These are phyloP conservation scores for Aricia agestis DNA, from an alignment of 1,140 invertebrate species.

Conservation along the genomic window DNA sequence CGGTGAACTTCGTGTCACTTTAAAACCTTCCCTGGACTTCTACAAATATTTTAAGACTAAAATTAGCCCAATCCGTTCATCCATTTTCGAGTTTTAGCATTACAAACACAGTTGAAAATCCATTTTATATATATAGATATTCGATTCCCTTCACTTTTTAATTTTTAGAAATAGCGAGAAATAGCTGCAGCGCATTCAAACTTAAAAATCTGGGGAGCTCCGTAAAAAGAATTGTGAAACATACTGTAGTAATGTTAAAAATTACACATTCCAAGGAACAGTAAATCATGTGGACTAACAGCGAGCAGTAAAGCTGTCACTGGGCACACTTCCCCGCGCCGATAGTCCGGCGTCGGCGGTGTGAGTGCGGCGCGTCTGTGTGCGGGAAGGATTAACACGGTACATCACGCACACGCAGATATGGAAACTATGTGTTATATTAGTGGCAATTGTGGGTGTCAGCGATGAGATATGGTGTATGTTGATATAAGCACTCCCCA, in stretches of 20 bases:
- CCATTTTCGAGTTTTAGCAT: too few species aligned
- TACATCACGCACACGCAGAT: not conserved
- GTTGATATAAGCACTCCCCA: conserved; percentile 3
- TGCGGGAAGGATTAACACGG: not conserved
- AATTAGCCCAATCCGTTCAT: too few species aligned
- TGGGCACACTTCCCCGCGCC: not conserved
- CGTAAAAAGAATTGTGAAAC: not conserved
- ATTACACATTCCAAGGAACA: not conserved
- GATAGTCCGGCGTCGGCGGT: not conserved
- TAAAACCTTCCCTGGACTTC: too few species aligned
- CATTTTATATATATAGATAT: too few species aligned
- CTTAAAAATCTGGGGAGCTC: too few species aligned
- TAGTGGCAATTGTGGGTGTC: conserved; percentile 4
- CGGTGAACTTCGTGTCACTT: too few species aligned
- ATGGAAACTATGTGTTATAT: not conserved
- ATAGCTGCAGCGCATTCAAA: too few species aligned
- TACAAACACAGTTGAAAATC: too few species aligned
- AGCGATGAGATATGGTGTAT: conserved; percentile 5
- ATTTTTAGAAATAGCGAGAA: too few species aligned
- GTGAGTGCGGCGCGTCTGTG: not conserved
- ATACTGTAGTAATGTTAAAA: not conserved
- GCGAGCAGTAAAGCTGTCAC: conserved; percentile 6
- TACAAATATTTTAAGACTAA: too few species aligned
- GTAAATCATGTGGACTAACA: conserved; percentile 4
- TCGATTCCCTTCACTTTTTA: too few species aligned